phyloP scores from a whole-genome alignment of 2,113 vertebrate species.

The Smithornis capensis region DNA sequence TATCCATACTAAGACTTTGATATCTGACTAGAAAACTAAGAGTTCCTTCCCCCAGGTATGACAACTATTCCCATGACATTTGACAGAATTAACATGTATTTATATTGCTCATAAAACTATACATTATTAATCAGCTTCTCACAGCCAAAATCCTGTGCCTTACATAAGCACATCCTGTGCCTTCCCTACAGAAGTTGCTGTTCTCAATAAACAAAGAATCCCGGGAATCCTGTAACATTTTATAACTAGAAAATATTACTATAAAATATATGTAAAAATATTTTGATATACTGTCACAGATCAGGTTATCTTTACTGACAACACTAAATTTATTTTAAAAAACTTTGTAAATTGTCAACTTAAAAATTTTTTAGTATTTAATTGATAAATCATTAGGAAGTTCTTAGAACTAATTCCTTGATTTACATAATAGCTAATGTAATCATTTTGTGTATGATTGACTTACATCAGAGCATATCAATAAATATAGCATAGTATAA shows the following conservation, averaged over 20 bases:
- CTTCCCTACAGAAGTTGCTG: not conserved
- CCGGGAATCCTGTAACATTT: not conserved
- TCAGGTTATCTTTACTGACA: not conserved
- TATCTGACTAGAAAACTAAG: not conserved
- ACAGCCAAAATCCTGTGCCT: not conserved
- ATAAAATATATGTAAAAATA: not conserved
- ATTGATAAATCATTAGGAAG: not conserved
- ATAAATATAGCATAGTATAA: not conserved
- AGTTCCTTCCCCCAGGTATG: not conserved
- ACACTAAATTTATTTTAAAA: not conserved
- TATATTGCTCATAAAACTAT: not conserved
- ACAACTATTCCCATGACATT: not conserved
- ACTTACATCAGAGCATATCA: not conserved
- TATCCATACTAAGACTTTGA: not conserved
- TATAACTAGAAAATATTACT: not conserved
- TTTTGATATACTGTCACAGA: not conserved
- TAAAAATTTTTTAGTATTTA: not conserved
- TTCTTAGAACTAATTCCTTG: not conserved
- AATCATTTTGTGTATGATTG: not conserved
- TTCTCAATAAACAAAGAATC: not conserved
- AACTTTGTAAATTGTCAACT: not conserved
- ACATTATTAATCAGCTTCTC: slow-evolving; percentile 25
- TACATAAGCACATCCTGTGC: too few species aligned
- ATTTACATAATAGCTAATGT: not conserved
- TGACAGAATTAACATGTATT: slow-evolving; percentile 6